These are phyloP conservation scores for Leistus spinibarbis DNA, from an alignment of 2,888 invertebrate genomes.

Conservation along the genomic window DNA sequence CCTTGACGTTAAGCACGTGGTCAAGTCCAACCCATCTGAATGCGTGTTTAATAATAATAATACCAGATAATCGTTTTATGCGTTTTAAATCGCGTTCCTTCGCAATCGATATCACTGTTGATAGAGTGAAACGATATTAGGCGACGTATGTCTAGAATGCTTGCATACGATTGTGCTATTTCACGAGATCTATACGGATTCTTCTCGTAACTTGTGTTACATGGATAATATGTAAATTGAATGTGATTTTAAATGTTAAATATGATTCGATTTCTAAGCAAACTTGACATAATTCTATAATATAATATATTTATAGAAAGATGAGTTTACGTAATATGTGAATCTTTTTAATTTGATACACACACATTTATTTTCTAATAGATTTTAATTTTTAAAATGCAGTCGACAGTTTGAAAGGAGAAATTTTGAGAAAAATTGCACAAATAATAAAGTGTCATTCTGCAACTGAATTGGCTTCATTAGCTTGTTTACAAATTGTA, in stretches of 20 bases:
- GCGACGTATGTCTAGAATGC: conserved; percentile 3
- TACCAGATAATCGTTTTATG: conserved; percentile 7
- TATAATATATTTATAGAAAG: neutral
- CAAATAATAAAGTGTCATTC: conserved; percentile 42
- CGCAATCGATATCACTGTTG: neutral
- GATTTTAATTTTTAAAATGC: neutral
- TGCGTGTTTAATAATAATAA: neutral
- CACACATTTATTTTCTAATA: too few species aligned
- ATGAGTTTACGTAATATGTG: neutral
- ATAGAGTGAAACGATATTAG: neutral
- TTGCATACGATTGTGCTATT: conserved; percentile 19
- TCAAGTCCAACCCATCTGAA: neutral
- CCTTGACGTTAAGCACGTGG: conserved; percentile 14
- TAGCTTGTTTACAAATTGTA: too few species aligned
- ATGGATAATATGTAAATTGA: conserved; percentile 26
- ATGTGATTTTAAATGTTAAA: conserved; percentile 16
- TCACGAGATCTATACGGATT: conserved; percentile 26
- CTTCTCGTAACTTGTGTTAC: conserved; percentile 7
- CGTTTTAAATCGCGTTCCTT: neutral
- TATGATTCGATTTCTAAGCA: neutral
- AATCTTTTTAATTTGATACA: too few species aligned
- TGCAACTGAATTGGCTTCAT: neutral
- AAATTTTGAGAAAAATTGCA: conserved; percentile 9
- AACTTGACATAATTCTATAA: neutral
- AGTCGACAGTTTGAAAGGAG: neutral